phyloP scores from a whole-genome alignment of 2,888 invertebrate genomes.

The Lasioglossum malachurum region DNA sequence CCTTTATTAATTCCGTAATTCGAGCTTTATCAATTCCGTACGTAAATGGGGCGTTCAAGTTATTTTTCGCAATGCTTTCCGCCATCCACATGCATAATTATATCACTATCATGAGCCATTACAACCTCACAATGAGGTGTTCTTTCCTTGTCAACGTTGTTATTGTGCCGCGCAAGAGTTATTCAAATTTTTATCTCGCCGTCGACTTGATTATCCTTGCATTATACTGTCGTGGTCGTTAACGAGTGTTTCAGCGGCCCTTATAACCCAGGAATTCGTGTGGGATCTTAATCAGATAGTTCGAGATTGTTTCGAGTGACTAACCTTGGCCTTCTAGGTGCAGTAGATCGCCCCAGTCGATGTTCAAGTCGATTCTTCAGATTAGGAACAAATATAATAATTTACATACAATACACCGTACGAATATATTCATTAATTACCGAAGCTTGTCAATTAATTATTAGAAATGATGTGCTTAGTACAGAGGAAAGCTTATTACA shows the following conservation, averaged over 20 bases:
- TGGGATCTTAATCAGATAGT: constrained; percentile 34
- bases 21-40: not conserved
- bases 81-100: not conserved
- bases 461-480: not conserved
- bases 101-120: not conserved
- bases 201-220: not conserved
- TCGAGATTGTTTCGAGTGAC: constrained; percentile 9
- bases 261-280: constrained; percentile 40
- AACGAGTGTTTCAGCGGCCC: not conserved
- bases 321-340: constrained; percentile 33
- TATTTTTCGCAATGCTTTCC: constrained; percentile 9
- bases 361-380: not conserved
- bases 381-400: not conserved
- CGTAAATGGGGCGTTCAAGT: not conserved
- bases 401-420: not conserved
- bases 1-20: not conserved
- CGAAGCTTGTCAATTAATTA: not conserved
- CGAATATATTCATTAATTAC: not conserved
- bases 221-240: not conserved
- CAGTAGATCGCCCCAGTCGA: not conserved
- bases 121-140: not conserved
- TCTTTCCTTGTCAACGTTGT: not conserved
- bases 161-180: not conserved
- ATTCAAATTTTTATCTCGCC: constrained; percentile 11
- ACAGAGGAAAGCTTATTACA: not conserved